These are phyloP conservation scores for Drosophila arawakana DNA, from an alignment of 1,140 invertebrate genomes.

Conservation along the genomic window DNA sequence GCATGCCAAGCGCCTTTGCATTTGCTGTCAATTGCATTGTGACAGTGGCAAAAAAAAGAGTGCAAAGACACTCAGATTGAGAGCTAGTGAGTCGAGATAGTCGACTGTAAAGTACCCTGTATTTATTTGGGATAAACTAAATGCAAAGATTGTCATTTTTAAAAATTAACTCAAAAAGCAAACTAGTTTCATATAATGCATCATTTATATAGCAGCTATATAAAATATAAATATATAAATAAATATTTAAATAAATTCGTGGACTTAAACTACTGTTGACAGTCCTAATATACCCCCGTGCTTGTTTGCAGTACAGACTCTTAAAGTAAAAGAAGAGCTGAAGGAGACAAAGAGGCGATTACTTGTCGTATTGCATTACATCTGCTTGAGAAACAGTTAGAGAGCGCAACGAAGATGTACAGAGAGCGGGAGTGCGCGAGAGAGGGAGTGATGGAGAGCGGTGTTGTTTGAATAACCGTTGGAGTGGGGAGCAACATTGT, in stretches of 20 bases:
- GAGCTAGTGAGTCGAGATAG: neutral
- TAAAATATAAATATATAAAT: too few relatives aligned
- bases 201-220: too few relatives aligned
- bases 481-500: conserved; percentile 47
- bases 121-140: too few relatives aligned
- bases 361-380: conserved; percentile 61
- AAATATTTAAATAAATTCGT: too few relatives aligned
- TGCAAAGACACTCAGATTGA: too few relatives aligned
- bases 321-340: neutral
- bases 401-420: neutral
- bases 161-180: too few relatives aligned
- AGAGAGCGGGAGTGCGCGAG: neutral
- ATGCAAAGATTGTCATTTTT: too few relatives aligned
- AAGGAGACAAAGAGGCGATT: conserved; percentile 3
- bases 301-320: too few relatives aligned
- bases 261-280: too few relatives aligned
- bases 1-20: conserved; percentile 80
- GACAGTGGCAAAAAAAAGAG: conserved; percentile 35
- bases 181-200: too few relatives aligned
- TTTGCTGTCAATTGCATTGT: conserved; percentile 69
- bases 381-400: conserved; percentile 7
- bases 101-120: conserved; percentile 4
- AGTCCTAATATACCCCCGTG: too few relatives aligned
- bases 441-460: neutral
- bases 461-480: neutral